A percentile compares a stretch with the other conserved stretches of the same genome.
These are phyloP conservation scores for Chaunax sp. DNA, from an alignment of 2,797 vertebrate genomes.

Conservation along the genomic window DNA sequence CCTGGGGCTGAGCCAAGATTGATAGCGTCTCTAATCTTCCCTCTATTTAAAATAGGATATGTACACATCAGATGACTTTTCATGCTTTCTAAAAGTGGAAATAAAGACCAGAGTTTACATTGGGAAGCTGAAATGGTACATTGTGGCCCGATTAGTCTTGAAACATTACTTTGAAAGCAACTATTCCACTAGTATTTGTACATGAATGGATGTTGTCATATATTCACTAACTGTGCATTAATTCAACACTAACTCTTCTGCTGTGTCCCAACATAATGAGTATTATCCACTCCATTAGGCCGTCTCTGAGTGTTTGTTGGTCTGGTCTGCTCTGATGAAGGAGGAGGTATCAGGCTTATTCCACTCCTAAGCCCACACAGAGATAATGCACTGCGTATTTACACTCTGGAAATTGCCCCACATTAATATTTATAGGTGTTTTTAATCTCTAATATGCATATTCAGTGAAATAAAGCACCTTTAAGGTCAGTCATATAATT, in stretches of 20 bases:
- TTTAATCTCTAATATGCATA: conserved; percentile 82
- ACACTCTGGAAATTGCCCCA: conserved; percentile 76
- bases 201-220: conserved; percentile 25
- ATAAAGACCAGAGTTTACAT: conserved; percentile 62
- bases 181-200: conserved; percentile 22
- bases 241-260: conserved; percentile 44
- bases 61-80: conserved; percentile 81
- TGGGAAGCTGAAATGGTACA: conserved; percentile 43
- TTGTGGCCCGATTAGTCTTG: conserved; percentile 61
- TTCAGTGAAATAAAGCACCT: conserved; percentile 75
- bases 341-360: conserved; percentile 63
- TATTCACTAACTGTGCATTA: conserved; percentile 41
- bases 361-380: conserved; percentile 75
- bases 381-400: conserved; percentile 83
- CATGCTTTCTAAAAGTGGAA: conserved; percentile 75
- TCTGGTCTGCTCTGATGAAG: conserved; percentile 38
- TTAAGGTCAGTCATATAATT: conserved; percentile 82
- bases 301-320: conserved; percentile 60
- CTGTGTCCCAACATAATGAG: conserved; percentile 49
- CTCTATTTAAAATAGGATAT: conserved; percentile 79
- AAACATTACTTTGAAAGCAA: conserved; percentile 41
- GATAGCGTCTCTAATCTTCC: conserved; percentile 81
- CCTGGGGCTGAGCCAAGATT: conserved; percentile 75
- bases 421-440: conserved; percentile 86
- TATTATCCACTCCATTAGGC: conserved; percentile 69